Evolutionary conservation across 2,797 vertebrate species (phyloP), one percentile per base, ranked within the genome.

Genomic region (Cichlasoma orientale): DNA sequence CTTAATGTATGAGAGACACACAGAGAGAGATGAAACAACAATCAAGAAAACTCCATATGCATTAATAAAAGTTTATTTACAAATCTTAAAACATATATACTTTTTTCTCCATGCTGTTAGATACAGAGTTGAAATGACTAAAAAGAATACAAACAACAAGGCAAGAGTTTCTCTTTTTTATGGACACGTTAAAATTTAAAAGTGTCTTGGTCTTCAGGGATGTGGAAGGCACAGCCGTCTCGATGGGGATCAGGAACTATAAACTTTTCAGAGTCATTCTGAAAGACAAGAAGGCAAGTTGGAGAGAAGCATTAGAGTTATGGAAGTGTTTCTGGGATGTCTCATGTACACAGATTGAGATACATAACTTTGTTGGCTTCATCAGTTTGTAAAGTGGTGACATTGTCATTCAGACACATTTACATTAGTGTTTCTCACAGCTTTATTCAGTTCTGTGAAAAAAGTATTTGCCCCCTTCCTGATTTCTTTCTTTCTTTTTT

Each of bases 191-290:
- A 98, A 91, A 98, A 99, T 82, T 96, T 93, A 85, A 97, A 98
- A 88, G 95, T 94, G 83, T 94, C 93, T 87, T 96, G 92, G 71
- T 89, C 92, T n/a, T 95, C 93, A 59, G 95, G 93, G 56, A 96
- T 94, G 85, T 96, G 95, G 90, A 98, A 98, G 18, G 93, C 88
- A 56, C 94, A 98, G 68, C 89, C 89, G 13, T 96, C 96, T 83
- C 83, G 88, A 38, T 93, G 94, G 58, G 92, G 83, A 71, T 96
- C 96, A 53, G 97, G 97, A 38, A 94, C 94, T 73, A 97, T 89
- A 47, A 91, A 94, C 53, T 96, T 93, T 77, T 97, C 96, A 6
- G n/a, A 19, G 6, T 96, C 96, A 74, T 96, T 96, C 97, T 98
- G 79, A 23, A 86, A 87, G 58, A 82, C 18, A 84, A 44, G 33